A percentile compares a stretch with the other conserved stretches of the same genome.
Evolutionary conservation across 1,140 invertebrate species (phyloP).

Genomic region (Drosophila ohnishii): DNA sequence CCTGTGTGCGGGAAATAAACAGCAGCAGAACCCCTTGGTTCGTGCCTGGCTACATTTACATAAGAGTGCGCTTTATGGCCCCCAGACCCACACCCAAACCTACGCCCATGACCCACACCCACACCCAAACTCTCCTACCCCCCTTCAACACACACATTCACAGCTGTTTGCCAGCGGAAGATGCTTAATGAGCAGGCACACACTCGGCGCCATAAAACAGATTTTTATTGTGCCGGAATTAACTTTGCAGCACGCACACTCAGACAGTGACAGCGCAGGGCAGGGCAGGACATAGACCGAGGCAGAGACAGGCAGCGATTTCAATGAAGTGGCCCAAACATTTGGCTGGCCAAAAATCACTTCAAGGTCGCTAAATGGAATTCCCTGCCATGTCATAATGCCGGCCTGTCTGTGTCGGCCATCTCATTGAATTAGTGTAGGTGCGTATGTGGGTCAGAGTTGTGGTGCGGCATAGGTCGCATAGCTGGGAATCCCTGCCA

Average conservation of each 20-base stretch:
- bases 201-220: conserved; percentile 61
- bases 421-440: conserved; percentile 46
- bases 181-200: conserved; percentile 73
- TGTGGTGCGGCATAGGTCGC: conserved; percentile 21
- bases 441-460: conserved; percentile 13
- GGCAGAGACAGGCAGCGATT: conserved; percentile 25
- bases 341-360: conserved; percentile 46
- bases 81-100: conserved; percentile 1
- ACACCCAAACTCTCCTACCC: conserved; percentile 8
- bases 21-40: conserved; percentile 38
- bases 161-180: conserved; percentile 63
- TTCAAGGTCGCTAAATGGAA: conserved; percentile 51
- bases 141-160: conserved; percentile 26
- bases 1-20: conserved; percentile 30
- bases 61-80: conserved; percentile 69
- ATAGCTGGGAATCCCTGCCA: conserved; percentile 10
- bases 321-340: conserved; percentile 54
- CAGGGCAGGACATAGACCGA: conserved; percentile 3
- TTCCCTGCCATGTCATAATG: conserved; percentile 47
- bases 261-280: not conserved
- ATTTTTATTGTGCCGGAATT: conserved; percentile 74
- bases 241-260: conserved; percentile 51
- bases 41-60: conserved; percentile 68
- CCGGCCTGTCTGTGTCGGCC: conserved; percentile 29
- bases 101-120: conserved; percentile 3